Percentiles rank a stretch among this genome's conserved stretches.
Evolutionary conservation across 2,797 vertebrate species (phyloP).

Genomic region (Erithacus rubecula): DNA sequence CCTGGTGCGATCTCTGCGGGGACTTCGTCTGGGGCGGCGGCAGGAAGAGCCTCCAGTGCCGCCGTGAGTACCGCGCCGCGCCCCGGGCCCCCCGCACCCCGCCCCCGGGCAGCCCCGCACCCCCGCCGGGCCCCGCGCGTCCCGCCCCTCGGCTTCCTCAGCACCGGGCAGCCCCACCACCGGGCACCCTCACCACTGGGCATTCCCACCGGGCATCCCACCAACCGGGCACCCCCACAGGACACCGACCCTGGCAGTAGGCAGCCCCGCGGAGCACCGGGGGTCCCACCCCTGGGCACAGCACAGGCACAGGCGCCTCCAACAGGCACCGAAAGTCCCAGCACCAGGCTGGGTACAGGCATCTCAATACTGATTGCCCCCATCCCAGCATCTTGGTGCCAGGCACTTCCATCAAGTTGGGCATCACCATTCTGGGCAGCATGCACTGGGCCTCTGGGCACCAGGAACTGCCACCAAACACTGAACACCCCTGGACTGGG

Average conservation of each 20-base stretch:
- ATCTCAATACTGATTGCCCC: not conserved
- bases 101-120: not conserved
- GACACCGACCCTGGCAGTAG: not conserved
- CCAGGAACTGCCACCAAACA: not conserved
- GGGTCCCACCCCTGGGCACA: not conserved
- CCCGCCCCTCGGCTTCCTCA: too few relatives aligned
- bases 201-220: not conserved
- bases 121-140: too few relatives aligned
- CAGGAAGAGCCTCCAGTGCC: slow-evolving; percentile 89
- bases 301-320: too few relatives aligned
- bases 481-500: too few relatives aligned
- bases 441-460: not conserved
- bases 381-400: not conserved
- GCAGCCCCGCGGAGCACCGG: too few relatives aligned
- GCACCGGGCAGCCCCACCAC: not conserved
- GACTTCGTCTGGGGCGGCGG: slow-evolving; percentile 97
- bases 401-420: not conserved
- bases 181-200: not conserved
- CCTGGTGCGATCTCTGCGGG: slow-evolving; percentile 97
- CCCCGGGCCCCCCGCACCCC: not conserved
- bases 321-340: not conserved
- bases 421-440: not conserved
- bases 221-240: not conserved
- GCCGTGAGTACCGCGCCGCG: slow-evolving; percentile 83
- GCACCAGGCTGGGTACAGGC: not conserved